phyloP scores from a whole-genome alignment of 2,888 invertebrate genomes.

The Himalopsyche anomala region DNA sequence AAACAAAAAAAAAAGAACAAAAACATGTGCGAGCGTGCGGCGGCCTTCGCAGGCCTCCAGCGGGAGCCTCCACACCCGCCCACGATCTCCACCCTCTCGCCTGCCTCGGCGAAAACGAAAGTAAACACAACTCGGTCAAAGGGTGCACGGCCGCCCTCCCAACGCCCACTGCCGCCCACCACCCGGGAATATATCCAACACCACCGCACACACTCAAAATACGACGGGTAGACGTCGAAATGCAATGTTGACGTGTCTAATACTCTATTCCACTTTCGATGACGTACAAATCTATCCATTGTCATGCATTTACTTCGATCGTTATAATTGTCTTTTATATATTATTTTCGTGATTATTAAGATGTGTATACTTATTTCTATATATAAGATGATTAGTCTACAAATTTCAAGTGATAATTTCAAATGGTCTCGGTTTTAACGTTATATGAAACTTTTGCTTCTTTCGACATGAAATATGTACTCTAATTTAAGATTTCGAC shows the following conservation, averaged over 20 bases:
- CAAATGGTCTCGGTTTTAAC: too few relatives aligned
- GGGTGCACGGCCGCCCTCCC: constrained; percentile 68
- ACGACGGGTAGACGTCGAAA: constrained; percentile 26
- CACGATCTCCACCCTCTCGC: constrained; percentile 14
- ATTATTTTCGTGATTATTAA: too few relatives aligned
- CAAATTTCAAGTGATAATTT: too few relatives aligned
- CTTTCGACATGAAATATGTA: too few relatives aligned
- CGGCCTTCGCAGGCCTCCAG: constrained; percentile 21
- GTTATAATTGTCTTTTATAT: too few relatives aligned
- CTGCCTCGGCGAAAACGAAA: constrained; percentile 73
- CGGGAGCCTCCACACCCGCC: constrained; percentile 1
- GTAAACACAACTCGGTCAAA: constrained; percentile 80
- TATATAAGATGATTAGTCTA: too few relatives aligned
- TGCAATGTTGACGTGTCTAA: constrained; percentile 34
- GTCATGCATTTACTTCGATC: too few relatives aligned
- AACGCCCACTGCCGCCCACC: constrained; percentile 18
- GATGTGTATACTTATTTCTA: too few relatives aligned
- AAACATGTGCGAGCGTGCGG: constrained; percentile 1
- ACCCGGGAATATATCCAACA: constrained; percentile 32
- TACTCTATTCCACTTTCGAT: not conserved
- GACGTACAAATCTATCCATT: not conserved
- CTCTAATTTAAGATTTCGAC: too few relatives aligned
- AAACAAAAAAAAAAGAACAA: not conserved
- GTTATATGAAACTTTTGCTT: too few relatives aligned
- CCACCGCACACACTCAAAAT: constrained; percentile 27